A percentile compares a stretch with the other conserved stretches of the same genome.
Conservation (phyloP, 2,888 invertebrate species). For the Yponomeuta malinellus region DNA sequence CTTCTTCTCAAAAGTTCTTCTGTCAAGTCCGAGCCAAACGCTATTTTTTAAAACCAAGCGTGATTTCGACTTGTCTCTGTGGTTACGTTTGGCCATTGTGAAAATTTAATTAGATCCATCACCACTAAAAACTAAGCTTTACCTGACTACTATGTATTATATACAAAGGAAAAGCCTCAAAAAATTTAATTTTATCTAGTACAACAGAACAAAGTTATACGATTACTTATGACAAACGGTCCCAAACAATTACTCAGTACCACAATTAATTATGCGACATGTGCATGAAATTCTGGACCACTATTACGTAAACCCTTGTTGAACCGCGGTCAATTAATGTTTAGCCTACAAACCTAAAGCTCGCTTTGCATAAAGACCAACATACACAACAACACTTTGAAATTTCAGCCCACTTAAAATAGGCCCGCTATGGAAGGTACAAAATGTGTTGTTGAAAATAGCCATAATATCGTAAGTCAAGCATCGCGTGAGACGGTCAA, state of each 20-base stretch:
- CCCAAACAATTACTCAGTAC: constrained; percentile 1
- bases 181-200: no score
- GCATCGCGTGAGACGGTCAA: constrained; percentile 67
- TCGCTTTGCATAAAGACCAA: constrained; percentile 1
- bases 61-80: no score
- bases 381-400: neutral
- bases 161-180: no score
- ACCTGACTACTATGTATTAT: no score
- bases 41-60: neutral
- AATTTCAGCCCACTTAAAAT: neutral
- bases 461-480: constrained; percentile 35
- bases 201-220: no score
- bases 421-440: neutral
- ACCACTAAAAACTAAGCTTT: no score
- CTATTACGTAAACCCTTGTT: neutral
- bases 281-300: neutral
- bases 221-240: neutral
- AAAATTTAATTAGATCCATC: no score
- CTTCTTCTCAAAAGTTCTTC: no score
- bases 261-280: constrained; percentile 5
- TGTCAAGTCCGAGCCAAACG: no score
- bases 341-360: constrained; percentile 8
- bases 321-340: neutral
- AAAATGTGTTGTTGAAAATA: constrained; percentile 25
- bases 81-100: no score